These are phyloP conservation scores for Drosophila pseudotalamancana DNA, from an alignment of 2,888 invertebrate genomes.

Conservation along the genomic window DNA sequence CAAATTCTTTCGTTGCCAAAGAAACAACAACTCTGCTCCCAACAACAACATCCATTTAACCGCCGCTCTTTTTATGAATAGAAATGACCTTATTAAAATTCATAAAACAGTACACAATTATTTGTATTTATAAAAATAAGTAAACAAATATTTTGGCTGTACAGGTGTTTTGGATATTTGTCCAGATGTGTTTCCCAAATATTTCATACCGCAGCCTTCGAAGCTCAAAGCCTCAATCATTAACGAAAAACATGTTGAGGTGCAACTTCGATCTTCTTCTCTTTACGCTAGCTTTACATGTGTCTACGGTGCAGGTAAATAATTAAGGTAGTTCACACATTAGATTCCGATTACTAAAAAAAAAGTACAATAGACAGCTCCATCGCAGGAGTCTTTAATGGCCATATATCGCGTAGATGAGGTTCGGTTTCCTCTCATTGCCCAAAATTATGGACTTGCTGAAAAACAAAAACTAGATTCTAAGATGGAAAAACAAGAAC, in stretches of 20 bases:
- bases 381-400: not conserved
- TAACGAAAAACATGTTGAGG: conserved; percentile 27
- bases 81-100: not conserved
- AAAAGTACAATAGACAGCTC: conserved; percentile 18
- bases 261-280: not conserved
- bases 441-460: not conserved
- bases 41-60: not conserved
- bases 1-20: not conserved
- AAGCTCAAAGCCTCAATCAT: not conserved
- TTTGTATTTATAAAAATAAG: not conserved
- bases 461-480: not conserved
- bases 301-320: conserved; percentile 30
- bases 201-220: not conserved
- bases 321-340: too few species aligned
- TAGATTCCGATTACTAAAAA: not conserved
- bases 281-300: conserved; percentile 10
- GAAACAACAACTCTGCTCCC: not conserved
- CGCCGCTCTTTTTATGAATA: conserved; percentile 9
- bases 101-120: not conserved
- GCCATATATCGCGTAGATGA: not conserved
- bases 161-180: conserved; percentile 41
- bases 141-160: not conserved
- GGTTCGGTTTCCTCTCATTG: not conserved
- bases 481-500: not conserved
- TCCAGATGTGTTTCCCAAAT: conserved; percentile 32